Conservation (phyloP, 2,797 vertebrate genomes). For the Mycteria americana region DNA sequence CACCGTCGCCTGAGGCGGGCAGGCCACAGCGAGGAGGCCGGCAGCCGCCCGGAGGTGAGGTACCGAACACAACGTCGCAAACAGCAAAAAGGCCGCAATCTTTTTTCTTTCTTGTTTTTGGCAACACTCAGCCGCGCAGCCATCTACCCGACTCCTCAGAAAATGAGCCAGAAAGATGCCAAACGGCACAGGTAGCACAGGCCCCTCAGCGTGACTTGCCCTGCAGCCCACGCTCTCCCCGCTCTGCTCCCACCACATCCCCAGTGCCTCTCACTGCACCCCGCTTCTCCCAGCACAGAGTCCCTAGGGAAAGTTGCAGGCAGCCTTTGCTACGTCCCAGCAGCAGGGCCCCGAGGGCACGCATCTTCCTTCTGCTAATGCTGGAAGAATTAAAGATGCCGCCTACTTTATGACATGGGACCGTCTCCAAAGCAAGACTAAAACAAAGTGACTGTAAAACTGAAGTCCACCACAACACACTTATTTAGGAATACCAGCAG, state of each 20-base stretch:
- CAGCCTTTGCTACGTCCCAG: not conserved
- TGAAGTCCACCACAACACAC: not conserved
- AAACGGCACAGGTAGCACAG: not conserved
- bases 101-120: too few species aligned
- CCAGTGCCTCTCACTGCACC: accelerated
- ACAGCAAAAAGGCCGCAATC: not conserved
- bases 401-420: accelerated
- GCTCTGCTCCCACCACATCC: accelerated
- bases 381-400: not conserved
- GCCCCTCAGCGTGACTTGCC: too few species aligned
- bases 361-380: too few species aligned
- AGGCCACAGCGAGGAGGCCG: not conserved
- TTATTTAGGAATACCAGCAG: not conserved
- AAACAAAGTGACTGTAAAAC: not conserved
- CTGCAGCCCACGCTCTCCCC: not conserved
- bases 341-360: accelerated
- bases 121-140: not conserved
- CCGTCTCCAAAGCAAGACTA: not conserved
- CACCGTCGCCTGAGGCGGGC: not conserved
- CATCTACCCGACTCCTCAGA: not conserved
- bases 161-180: not conserved
- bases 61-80: too few species aligned
- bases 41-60: not conserved
- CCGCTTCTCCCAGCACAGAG: accelerated
- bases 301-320: not conserved